Conservation (phyloP, 2,113 vertebrate genomes). For the Microcebus murinus region DNA sequence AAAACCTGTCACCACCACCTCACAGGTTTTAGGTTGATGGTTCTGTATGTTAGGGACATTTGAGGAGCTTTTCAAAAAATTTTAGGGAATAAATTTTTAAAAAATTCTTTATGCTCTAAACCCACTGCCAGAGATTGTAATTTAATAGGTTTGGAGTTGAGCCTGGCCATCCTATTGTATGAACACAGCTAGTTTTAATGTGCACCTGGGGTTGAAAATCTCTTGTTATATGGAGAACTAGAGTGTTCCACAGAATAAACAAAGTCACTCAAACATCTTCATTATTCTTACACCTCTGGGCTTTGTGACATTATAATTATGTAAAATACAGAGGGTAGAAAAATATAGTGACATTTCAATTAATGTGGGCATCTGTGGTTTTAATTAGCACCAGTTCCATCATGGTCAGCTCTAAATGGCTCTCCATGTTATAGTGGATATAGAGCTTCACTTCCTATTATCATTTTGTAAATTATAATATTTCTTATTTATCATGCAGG, state of each 20-base stretch:
- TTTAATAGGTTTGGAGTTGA: not conserved
- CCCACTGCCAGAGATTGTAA: not conserved
- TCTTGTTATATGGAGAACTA: not conserved
- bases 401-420: not conserved
- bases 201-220: not conserved
- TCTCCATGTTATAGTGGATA: not conserved
- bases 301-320: not conserved
- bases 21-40: not conserved
- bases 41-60: not conserved
- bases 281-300: not conserved
- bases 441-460: not conserved
- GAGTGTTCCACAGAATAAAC: not conserved
- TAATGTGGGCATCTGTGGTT: not conserved
- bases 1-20: no score
- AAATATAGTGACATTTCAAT: not conserved
- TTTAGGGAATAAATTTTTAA: no score
- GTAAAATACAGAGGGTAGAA: not conserved
- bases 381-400: not conserved
- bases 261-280: not conserved
- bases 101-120: not conserved
- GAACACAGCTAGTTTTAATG: not conserved
- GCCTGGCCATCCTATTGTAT: not conserved
- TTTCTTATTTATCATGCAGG: not conserved
- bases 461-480: not conserved
- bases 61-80: not conserved